Evolutionary conservation across 2,888 invertebrate genomes (phyloP).

Genomic region (Psylliodes chrysocephalus): DNA sequence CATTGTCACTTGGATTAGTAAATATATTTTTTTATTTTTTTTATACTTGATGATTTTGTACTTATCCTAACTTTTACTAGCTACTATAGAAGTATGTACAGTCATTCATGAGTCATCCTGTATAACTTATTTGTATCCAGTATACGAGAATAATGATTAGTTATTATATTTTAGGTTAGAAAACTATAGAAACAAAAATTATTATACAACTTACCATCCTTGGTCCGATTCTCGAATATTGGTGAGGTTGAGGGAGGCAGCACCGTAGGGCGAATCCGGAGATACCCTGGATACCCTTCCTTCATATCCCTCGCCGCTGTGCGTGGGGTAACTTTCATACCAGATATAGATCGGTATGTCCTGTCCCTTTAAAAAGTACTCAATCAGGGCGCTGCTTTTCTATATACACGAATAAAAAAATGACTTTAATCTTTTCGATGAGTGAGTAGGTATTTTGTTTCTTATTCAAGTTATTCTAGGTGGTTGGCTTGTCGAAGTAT

Average conservation of each 20-base stretch:
- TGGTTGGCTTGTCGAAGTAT: neutral
- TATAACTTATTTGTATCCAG: no score
- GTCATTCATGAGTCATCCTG: no score
- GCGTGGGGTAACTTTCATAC: slow-evolving; percentile 97
- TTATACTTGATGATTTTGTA: no score
- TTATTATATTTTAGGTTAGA: no score
- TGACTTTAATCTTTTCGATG: slow-evolving; percentile 49
- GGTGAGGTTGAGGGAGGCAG: slow-evolving; percentile 95
- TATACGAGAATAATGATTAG: no score
- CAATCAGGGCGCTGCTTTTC: slow-evolving; percentile 54
- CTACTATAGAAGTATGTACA: no score
- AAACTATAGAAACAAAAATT: neutral
- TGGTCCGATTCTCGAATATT: slow-evolving; percentile 93
- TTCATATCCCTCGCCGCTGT: slow-evolving; percentile 94
- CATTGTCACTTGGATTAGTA: no score
- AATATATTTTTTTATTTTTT: no score
- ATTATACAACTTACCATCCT: slow-evolving; percentile 84
- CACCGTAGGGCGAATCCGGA: slow-evolving; percentile 87
- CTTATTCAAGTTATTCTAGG: neutral
- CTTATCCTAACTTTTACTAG: no score
- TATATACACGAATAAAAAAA: slow-evolving; percentile 48
- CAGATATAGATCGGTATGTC: slow-evolving; percentile 98
- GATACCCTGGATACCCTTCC: slow-evolving; percentile 90
- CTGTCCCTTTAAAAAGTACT: slow-evolving; percentile 78
- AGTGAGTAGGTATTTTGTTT: slow-evolving; percentile 3